Evolutionary conservation across 2,113 vertebrate species (phyloP).

Genomic region (Sylvietta virens): DNA sequence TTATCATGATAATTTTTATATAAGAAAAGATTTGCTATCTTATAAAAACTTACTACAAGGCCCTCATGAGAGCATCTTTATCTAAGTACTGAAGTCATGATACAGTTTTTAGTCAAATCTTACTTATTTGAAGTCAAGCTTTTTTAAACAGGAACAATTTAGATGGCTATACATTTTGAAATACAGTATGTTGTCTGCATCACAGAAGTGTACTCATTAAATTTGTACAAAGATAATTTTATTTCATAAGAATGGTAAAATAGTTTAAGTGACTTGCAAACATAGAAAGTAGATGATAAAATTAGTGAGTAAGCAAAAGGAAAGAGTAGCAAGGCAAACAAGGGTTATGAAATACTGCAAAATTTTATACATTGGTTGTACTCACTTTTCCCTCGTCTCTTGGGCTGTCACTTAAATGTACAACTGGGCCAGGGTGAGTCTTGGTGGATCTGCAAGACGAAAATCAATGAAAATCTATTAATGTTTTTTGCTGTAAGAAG

Average conservation of each 20-base stretch:
- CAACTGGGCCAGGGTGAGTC: conserved; percentile 96
- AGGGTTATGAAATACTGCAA: background rate
- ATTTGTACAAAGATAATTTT: background rate
- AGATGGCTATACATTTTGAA: background rate
- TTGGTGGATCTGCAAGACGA: conserved; percentile 88
- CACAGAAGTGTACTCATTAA: background rate
- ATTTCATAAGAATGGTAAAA: background rate
- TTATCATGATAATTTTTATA: background rate
- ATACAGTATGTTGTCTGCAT: background rate
- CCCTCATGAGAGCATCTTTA: background rate
- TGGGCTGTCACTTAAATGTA: conserved; percentile 96
- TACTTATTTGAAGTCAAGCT: background rate
- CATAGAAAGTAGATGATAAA: background rate
- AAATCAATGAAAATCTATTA: conserved; percentile 33
- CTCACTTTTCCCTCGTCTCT: conserved; percentile 98
- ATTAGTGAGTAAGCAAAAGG: background rate
- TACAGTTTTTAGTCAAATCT: background rate
- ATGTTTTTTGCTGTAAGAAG: background rate
- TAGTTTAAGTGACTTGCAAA: background rate
- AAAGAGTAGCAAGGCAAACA: background rate
- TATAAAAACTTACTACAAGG: background rate
- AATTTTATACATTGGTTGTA: conserved; percentile 8
- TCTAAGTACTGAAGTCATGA: background rate
- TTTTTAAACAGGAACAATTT: background rate
- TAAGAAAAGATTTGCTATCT: background rate